Evolutionary conservation across 2,113 vertebrate species (phyloP).

Genomic region (Tachysurus fulvidraco): DNA sequence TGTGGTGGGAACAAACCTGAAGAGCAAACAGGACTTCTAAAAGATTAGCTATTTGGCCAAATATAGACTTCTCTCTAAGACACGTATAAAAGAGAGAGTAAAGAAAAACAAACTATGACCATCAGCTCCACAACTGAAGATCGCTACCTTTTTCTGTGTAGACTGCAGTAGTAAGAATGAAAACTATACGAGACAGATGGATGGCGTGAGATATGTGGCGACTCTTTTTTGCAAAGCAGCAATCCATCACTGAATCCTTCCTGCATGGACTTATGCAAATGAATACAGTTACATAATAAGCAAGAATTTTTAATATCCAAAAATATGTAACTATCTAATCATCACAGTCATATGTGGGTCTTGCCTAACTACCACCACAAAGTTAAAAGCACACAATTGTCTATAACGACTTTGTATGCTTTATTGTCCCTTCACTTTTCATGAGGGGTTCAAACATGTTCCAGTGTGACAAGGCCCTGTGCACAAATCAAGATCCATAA

Average conservation of each 20-base stretch:
- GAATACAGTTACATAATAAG: not conserved
- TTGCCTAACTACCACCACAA: not conserved
- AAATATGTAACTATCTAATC: not conserved
- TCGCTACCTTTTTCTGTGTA: constrained; percentile 52
- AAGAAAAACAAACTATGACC: constrained; percentile 52
- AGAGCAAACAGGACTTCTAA: constrained; percentile 80
- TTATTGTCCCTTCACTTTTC: not conserved
- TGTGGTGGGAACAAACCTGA: constrained; percentile 77
- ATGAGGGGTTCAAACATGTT: not conserved
- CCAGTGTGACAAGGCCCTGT: no score
- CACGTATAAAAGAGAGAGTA: constrained; percentile 47
- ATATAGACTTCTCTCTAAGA: constrained; percentile 61
- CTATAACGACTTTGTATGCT: not conserved
- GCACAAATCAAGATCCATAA: not conserved
- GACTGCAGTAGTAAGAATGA: constrained; percentile 39
- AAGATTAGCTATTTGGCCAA: constrained; percentile 70
- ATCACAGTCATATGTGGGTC: not conserved
- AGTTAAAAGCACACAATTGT: no score
- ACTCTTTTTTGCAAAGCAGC: not conserved
- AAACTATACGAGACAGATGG: not conserved
- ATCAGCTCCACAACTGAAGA: constrained; percentile 57
- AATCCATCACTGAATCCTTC: not conserved
- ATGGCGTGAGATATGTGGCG: not conserved
- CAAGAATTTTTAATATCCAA: no score
- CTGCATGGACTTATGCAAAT: not conserved